Evolutionary conservation across 2,113 vertebrate genomes (phyloP).

Genomic region (Candoia aspera): DNA sequence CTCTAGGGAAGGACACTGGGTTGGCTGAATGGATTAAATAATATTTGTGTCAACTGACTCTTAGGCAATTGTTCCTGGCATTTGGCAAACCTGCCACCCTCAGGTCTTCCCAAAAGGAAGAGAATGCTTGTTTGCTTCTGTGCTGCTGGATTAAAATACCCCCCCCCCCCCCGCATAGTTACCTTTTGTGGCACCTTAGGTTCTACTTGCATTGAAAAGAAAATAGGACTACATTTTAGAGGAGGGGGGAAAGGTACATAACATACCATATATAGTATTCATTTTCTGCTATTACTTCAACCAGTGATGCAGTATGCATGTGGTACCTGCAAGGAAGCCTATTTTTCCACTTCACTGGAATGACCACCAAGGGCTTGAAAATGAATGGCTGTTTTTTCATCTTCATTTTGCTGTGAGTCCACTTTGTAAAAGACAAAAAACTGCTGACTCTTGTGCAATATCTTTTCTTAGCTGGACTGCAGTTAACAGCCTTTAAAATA

Average conservation of each 20-base stretch:
- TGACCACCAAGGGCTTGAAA: not conserved
- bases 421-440: not conserved
- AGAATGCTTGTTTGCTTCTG: fast-evolving
- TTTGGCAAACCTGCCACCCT: not conserved
- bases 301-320: not conserved
- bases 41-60: not conserved
- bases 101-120: not conserved
- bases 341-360: not conserved
- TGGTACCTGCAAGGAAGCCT: not conserved
- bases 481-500: not conserved
- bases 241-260: not conserved
- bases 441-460: not conserved
- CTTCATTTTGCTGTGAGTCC: not conserved
- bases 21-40: not conserved
- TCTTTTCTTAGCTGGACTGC: not conserved
- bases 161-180: not conserved
- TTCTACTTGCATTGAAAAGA: not conserved
- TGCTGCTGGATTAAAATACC: not conserved
- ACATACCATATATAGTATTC: not conserved
- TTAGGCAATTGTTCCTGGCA: not conserved
- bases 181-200: slow-evolving; percentile 11
- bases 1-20: not conserved
- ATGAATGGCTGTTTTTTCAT: not conserved
- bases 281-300: not conserved
- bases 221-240: not conserved